Percentiles rank a stretch among this genome's conserved stretches.
These are phyloP conservation scores for Dryobotodes eremita DNA, from an alignment of 2,888 invertebrate genomes.

Conservation along the genomic window DNA sequence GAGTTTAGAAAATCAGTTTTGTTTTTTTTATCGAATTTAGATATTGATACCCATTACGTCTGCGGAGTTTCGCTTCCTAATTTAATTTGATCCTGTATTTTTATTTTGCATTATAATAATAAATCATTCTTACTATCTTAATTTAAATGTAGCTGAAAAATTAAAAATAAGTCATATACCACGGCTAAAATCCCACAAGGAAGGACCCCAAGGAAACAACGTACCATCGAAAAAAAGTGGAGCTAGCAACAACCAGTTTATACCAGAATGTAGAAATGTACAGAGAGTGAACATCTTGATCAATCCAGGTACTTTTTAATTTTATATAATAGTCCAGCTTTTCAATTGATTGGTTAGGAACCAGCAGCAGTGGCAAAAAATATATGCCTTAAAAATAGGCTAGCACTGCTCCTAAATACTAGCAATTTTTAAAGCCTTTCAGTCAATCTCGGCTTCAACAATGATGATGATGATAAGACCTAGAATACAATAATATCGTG, in stretches of 20 bases:
- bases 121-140: neutral
- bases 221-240: constrained; percentile 34
- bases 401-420: neutral
- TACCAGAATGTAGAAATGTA: constrained; percentile 70
- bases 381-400: neutral
- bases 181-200: constrained; percentile 64
- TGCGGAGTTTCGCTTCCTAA: neutral
- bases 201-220: constrained; percentile 39
- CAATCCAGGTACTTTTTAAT: constrained; percentile 71
- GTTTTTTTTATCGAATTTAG: neutral
- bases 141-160: constrained; percentile 54
- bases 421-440: neutral
- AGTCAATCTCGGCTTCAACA: neutral
- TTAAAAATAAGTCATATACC: constrained; percentile 77
- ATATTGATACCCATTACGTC: neutral
- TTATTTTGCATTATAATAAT: neutral
- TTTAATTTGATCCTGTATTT: neutral
- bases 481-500: neutral
- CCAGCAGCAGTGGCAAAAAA: neutral
- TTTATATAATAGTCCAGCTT: neutral
- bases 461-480: neutral
- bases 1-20: neutral
- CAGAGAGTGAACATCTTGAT: constrained; percentile 77
- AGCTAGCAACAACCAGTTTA: constrained; percentile 49
- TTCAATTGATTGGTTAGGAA: neutral